These are phyloP conservation scores for Anseranas semipalmata DNA, from an alignment of 2,113 vertebrate species.

Conservation along the genomic window DNA sequence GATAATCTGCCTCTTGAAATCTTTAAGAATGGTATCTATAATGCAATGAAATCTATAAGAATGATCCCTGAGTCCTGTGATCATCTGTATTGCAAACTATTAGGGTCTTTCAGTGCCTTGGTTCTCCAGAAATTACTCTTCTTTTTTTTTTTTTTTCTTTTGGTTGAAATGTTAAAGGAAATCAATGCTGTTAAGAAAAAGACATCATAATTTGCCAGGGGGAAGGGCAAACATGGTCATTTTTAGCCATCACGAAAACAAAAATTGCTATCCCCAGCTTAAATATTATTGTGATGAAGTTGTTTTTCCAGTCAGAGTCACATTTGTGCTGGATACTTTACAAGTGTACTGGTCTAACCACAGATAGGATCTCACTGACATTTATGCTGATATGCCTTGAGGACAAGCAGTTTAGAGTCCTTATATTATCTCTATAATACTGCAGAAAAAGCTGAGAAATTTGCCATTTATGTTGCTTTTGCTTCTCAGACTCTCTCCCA, in stretches of 20 bases:
- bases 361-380: constrained; percentile 24
- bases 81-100: constrained; percentile 54
- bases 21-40: not conserved
- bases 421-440: not conserved
- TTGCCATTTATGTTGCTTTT: not conserved
- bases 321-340: constrained; percentile 1
- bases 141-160: not conserved
- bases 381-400: constrained; percentile 18
- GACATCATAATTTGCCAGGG: constrained; percentile 43
- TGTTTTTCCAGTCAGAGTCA: constrained; percentile 50
- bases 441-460: not conserved
- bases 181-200: constrained; percentile 59
- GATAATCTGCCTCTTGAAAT: constrained; percentile 2
- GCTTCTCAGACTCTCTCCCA: not conserved
- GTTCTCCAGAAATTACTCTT: constrained; percentile 47
- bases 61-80: constrained; percentile 8
- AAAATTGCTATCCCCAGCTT: constrained; percentile 40
- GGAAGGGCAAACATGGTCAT: constrained; percentile 31
- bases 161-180: constrained; percentile 58
- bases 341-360: not conserved
- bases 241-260: constrained; percentile 38
- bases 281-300: constrained; percentile 47
- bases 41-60: not conserved
- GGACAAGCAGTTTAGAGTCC: not conserved
- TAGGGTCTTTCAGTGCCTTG: constrained; percentile 23